Percentiles rank a stretch among this genome's conserved stretches.
Evolutionary conservation across 2,888 invertebrate genomes (phyloP).

Genomic region (Drosophila phalerata): DNA sequence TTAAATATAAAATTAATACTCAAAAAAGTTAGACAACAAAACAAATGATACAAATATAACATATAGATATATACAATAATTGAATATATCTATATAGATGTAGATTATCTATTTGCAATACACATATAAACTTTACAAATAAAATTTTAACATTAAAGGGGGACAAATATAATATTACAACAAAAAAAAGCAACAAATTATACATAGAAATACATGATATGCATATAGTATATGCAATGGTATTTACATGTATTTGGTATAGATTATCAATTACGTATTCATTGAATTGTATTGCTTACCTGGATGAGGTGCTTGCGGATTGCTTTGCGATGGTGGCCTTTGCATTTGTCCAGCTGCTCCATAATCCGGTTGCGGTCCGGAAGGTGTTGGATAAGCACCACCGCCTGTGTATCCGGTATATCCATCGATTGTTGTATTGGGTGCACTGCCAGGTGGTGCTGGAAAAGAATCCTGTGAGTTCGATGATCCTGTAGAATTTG

Average conservation of each 20-base stretch:
- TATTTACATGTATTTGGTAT: constrained; percentile 8
- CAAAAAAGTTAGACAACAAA: constrained; percentile 38
- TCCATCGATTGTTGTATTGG: constrained; percentile 92
- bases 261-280: constrained; percentile 6
- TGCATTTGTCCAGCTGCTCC: constrained; percentile 89
- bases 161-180: constrained; percentile 29
- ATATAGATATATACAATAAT: constrained; percentile 10
- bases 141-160: constrained; percentile 17
- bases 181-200: constrained; percentile 30
- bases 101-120: constrained; percentile 44
- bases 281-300: constrained; percentile 85
- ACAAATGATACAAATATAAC: constrained; percentile 25
- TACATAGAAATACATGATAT: constrained; percentile 3
- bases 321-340: constrained; percentile 90
- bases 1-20: constrained; percentile 51
- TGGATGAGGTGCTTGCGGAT: constrained; percentile 88
- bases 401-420: constrained; percentile 91
- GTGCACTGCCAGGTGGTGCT: constrained; percentile 88
- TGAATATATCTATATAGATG: constrained; percentile 32
- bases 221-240: background rate
- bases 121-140: constrained; percentile 30
- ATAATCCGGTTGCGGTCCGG: constrained; percentile 88
- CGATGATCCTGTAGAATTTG: constrained; percentile 89
- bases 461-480: constrained; percentile 97
- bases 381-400: constrained; percentile 86